phyloP scores from a whole-genome alignment of 2,113 vertebrate species.

The Leptobrachium ailaonicum region DNA sequence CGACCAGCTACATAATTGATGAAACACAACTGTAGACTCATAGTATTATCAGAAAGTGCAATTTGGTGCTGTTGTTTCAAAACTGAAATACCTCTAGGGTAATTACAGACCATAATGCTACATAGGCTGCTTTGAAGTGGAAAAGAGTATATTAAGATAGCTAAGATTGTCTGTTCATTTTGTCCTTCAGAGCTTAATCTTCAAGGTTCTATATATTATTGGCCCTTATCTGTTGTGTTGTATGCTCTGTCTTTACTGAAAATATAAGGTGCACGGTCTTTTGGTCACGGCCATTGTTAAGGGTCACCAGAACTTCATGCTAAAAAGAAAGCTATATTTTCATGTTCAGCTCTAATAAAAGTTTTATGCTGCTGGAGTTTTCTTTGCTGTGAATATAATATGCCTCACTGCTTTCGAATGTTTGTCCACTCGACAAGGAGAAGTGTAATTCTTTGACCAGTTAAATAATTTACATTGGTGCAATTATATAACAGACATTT shows the following conservation, averaged over 20 bases:
- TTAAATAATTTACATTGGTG: slow-evolving; percentile 71
- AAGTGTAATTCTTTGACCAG: slow-evolving; percentile 58
- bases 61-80: slow-evolving; percentile 68
- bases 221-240: slow-evolving; percentile 45
- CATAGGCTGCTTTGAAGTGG: slow-evolving; percentile 70
- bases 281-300: slow-evolving; percentile 56
- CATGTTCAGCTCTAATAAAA: slow-evolving; percentile 61
- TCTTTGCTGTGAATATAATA: slow-evolving; percentile 61
- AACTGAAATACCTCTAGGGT: slow-evolving; percentile 75
- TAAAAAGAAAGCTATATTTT: slow-evolving; percentile 54
- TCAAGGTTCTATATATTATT: slow-evolving; percentile 52
- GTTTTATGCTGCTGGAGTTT: slow-evolving; percentile 63
- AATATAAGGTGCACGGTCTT: slow-evolving; percentile 54
- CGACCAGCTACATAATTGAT: slow-evolving; percentile 75
- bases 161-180: slow-evolving; percentile 63
- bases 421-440: slow-evolving; percentile 57
- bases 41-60: slow-evolving; percentile 67
- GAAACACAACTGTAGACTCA: slow-evolving; percentile 72
- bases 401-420: slow-evolving; percentile 54
- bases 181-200: slow-evolving; percentile 62
- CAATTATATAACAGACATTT: slow-evolving; percentile 59
- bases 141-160: slow-evolving; percentile 69
- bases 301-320: slow-evolving; percentile 62
- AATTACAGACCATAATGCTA: slow-evolving; percentile 69
- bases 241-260: slow-evolving; percentile 55